phyloP scores from a whole-genome alignment of 2,888 invertebrate genomes.

The Macrophya alboannulata region DNA sequence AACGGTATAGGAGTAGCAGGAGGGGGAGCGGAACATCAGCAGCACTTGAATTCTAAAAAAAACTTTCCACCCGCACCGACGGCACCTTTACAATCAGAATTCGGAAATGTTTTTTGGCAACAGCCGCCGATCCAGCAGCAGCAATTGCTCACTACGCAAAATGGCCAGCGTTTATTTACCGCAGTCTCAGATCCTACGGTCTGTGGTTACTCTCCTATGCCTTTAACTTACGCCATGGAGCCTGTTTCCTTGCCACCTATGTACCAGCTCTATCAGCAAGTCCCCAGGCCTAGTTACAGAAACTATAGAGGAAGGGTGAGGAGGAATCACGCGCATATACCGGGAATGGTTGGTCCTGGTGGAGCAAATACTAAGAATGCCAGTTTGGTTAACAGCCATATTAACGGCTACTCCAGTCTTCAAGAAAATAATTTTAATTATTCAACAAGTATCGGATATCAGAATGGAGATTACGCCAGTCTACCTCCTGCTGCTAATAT shows the following conservation, averaged over 20 bases:
- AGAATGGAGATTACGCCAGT: conserved; percentile 83
- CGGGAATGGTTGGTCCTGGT: background rate
- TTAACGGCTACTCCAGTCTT: conserved; percentile 73
- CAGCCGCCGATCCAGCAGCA: conserved; percentile 62
- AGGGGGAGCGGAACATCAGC: conserved; percentile 3
- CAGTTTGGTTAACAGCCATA: conserved; percentile 38
- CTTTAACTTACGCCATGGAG: conserved; percentile 82
- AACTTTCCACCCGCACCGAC: background rate
- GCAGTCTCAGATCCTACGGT: conserved; percentile 80
- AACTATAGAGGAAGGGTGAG: conserved; percentile 68
- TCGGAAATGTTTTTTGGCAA: conserved; percentile 72
- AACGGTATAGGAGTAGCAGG: background rate
- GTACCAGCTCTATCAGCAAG: conserved; percentile 82
- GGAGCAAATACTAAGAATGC: background rate
- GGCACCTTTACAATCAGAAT: conserved; percentile 62
- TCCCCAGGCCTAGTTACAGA: conserved; percentile 71
- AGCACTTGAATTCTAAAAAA: conserved; percentile 28
- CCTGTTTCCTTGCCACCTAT: conserved; percentile 85
- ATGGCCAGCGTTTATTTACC: conserved; percentile 81
- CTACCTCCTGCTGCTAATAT: conserved; percentile 87
- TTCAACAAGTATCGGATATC: conserved; percentile 66
- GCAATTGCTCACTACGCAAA: conserved; percentile 66
- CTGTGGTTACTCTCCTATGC: conserved; percentile 78
- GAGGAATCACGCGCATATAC: conserved; percentile 65
- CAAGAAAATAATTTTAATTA: conserved; percentile 71